phyloP scores from a whole-genome alignment of 2,797 vertebrate species.

The Astyanax mexicanus region DNA sequence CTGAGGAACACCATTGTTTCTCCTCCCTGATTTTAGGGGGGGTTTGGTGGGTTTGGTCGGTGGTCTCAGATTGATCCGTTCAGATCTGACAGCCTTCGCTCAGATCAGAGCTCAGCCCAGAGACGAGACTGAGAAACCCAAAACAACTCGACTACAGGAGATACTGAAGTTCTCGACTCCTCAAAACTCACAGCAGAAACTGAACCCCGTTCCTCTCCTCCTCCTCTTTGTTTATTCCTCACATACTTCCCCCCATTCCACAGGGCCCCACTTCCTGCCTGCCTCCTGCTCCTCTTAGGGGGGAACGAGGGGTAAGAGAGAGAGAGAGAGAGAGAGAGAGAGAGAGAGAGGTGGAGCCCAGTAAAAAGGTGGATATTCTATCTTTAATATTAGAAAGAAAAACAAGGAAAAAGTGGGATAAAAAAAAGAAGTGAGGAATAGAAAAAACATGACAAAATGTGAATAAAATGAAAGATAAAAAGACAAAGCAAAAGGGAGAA shows the following conservation, averaged over 20 bases:
- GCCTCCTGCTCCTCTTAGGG: conserved; percentile 80
- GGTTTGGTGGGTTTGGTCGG: conserved; percentile 51
- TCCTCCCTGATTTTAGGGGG: conserved; percentile 62
- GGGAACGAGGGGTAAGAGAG: conserved; percentile 43
- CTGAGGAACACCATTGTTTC: conserved; percentile 88
- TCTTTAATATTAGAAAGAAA: no score
- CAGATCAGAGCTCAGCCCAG: background rate
- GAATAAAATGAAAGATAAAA: conserved; percentile 86
- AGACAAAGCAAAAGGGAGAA: conserved; percentile 45
- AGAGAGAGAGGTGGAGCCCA: background rate
- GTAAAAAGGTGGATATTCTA: no score
- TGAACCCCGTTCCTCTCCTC: conserved; percentile 24
- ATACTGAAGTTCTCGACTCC: background rate
- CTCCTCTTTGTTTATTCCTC: conserved; percentile 75
- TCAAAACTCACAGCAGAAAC: background rate
- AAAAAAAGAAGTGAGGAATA: background rate
- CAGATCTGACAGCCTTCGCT: conserved; percentile 54
- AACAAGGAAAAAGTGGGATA: background rate
- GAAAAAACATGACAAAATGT: conserved; percentile 32
- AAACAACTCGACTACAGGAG: background rate
- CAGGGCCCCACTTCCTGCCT: conserved; percentile 99
- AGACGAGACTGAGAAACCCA: conserved; percentile 46
- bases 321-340: background rate
- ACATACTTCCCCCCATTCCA: conserved; percentile 92
- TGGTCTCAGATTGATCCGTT: conserved; percentile 46